A percentile compares a stretch with the other conserved stretches of the same genome.
Conservation (phyloP, 2,797 vertebrate species). For the Gadopsis marmoratus region DNA sequence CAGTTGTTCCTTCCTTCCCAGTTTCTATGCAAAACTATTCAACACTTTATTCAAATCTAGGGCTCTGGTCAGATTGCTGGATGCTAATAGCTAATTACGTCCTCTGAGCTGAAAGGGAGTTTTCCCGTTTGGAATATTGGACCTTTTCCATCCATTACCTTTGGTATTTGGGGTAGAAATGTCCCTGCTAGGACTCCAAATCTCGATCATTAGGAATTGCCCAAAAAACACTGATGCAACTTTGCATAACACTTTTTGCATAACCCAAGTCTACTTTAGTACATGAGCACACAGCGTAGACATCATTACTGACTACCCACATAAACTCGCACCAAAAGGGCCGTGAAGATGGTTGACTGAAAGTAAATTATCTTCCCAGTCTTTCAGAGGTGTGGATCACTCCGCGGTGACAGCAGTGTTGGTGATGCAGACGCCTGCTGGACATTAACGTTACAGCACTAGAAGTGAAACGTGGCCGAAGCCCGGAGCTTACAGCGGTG, state of each 20-base stretch:
- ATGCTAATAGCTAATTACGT: background rate
- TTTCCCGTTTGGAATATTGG: background rate
- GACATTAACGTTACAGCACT: constrained; percentile 22
- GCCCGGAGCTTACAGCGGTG: constrained; percentile 13
- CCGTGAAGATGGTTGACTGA: constrained; percentile 3
- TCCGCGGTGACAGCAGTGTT: background rate
- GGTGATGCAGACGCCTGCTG: background rate
- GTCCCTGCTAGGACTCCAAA: background rate
- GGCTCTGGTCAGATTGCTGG: background rate
- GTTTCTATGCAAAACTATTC: background rate
- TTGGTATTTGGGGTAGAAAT: background rate
- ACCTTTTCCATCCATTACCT: background rate
- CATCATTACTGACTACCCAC: background rate
- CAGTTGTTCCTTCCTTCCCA: no score
- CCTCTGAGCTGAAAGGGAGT: no score
- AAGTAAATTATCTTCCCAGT: constrained; percentile 21
- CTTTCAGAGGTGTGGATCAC: constrained; percentile 19
- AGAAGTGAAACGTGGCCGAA: constrained; percentile 19
- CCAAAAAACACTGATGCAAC: background rate
- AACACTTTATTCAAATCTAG: background rate
- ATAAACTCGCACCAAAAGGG: constrained; percentile 22
- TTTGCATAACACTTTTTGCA: background rate
- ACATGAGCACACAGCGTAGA: background rate
- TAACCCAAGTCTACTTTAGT: background rate
- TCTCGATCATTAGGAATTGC: background rate